Conservation (phyloP, 53 echinoderm and acorn worm genomes). For the Arbacia lixula region DNA sequence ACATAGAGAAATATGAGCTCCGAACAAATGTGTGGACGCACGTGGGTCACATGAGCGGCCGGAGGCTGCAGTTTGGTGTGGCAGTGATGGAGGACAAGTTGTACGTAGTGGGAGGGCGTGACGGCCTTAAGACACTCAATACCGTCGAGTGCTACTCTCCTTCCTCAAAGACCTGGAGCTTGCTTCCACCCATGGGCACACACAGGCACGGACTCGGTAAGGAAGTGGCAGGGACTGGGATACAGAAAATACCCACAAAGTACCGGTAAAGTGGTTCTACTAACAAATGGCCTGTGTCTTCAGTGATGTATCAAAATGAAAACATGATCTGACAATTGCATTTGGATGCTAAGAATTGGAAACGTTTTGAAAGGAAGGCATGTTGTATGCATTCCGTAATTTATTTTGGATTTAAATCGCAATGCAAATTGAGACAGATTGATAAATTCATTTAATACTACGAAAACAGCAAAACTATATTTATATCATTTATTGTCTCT, state of each 20-base stretch:
- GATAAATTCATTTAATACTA: too few relatives aligned
- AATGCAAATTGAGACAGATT: too few relatives aligned
- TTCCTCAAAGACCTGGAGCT: conserved; percentile 82
- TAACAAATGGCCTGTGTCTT: too few relatives aligned
- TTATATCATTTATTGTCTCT: too few relatives aligned
- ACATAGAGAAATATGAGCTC: conserved; percentile 95
- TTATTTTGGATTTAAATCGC: too few relatives aligned
- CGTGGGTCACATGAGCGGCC: conserved; percentile 91
- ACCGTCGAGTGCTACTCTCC: conserved; percentile 95
- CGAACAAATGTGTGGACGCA: conserved; percentile 91
- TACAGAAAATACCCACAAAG: conserved; percentile 90
- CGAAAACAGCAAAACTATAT: too few relatives aligned
- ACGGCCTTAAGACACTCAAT: conserved; percentile 96
- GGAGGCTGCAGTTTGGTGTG: conserved; percentile 96
- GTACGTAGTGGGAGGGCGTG: conserved; percentile 90
- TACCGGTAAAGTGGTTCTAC: background rate
- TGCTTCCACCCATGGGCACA: conserved; percentile 93
- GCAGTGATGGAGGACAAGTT: conserved; percentile 93
- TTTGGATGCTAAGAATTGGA: too few relatives aligned
- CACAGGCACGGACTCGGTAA: conserved; percentile 98
- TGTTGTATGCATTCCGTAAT: too few relatives aligned
- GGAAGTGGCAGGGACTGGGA: conserved; percentile 74
- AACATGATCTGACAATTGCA: too few relatives aligned
- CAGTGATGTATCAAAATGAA: too few relatives aligned
- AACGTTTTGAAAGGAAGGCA: too few relatives aligned